phyloP scores from a whole-genome alignment of 2,113 vertebrate species.

The Noturus placidus region DNA sequence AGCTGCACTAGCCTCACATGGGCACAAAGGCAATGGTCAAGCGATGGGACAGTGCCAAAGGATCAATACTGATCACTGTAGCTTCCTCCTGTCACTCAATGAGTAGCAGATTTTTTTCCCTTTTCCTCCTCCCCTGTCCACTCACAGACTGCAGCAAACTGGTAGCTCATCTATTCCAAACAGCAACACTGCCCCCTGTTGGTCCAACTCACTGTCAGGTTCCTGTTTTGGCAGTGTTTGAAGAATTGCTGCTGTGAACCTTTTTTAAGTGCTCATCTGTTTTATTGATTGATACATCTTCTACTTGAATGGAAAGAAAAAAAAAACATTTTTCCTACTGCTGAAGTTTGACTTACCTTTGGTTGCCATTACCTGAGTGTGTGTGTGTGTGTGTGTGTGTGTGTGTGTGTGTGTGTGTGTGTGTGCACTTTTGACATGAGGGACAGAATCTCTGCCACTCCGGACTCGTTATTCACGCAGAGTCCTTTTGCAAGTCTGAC shows the following conservation, averaged over 20 bases:
- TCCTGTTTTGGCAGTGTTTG: constrained; percentile 54
- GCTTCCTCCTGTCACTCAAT: constrained; percentile 71
- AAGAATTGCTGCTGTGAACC: constrained; percentile 61
- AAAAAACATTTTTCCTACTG: constrained; percentile 51
- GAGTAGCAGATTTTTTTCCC: constrained; percentile 65
- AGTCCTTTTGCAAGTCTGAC: constrained; percentile 63
- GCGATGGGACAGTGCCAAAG: constrained; percentile 53
- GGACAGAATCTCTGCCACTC: constrained; percentile 69
- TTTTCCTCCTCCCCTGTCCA: constrained; percentile 45
- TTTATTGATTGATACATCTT: constrained; percentile 69
- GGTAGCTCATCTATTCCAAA: constrained; percentile 56
- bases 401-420: background rate
- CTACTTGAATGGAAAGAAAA: constrained; percentile 54
- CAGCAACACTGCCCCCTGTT: constrained; percentile 79
- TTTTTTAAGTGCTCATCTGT: constrained; percentile 51
- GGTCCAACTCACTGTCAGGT: constrained; percentile 56
- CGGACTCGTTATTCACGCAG: constrained; percentile 68
- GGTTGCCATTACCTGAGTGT: constrained; percentile 61
- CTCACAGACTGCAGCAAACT: constrained; percentile 51
- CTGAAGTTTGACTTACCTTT: constrained; percentile 67
- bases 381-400: background rate
- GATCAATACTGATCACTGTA: constrained; percentile 71
- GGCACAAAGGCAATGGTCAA: constrained; percentile 58
- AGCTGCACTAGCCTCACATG: constrained; percentile 52
- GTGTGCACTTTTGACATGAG: constrained; percentile 31